These are phyloP conservation scores for Pogonocichla stellata DNA, from an alignment of 2,113 vertebrate species.

Conservation along the genomic window DNA sequence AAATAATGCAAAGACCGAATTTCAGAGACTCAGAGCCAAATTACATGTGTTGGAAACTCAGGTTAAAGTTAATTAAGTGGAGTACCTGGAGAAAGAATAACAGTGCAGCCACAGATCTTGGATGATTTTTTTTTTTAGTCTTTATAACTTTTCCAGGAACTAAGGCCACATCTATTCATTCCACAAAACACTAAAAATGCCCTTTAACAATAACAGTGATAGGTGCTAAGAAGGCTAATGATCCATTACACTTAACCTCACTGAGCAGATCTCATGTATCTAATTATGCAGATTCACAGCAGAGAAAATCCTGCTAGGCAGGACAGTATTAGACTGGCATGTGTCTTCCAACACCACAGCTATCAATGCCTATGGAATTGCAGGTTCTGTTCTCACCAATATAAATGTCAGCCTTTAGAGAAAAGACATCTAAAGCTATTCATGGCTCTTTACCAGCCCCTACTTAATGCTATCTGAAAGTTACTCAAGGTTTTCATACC, in stretches of 20 bases:
- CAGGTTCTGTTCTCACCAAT: background rate
- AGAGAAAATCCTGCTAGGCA: background rate
- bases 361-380: background rate
- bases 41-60: background rate
- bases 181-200: background rate
- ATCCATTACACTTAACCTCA: background rate
- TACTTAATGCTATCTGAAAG: background rate
- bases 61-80: background rate
- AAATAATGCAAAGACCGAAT: background rate
- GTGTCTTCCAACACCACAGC: background rate
- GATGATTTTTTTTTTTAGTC: no score
- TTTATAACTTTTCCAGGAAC: background rate
- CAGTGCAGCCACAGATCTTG: background rate
- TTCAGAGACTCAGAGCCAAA: background rate
- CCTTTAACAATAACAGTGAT: background rate
- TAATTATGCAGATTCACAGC: background rate
- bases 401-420: background rate
- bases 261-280: background rate
- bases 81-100: background rate
- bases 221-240: background rate
- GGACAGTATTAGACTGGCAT: accelerated
- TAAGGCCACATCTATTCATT: background rate
- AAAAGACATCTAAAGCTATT: background rate
- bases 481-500: background rate
- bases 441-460: background rate